Percentiles rank a stretch among this genome's conserved stretches.
Evolutionary conservation across 2,888 invertebrate species (phyloP).

Genomic region (Eupithecia insigniata): DNA sequence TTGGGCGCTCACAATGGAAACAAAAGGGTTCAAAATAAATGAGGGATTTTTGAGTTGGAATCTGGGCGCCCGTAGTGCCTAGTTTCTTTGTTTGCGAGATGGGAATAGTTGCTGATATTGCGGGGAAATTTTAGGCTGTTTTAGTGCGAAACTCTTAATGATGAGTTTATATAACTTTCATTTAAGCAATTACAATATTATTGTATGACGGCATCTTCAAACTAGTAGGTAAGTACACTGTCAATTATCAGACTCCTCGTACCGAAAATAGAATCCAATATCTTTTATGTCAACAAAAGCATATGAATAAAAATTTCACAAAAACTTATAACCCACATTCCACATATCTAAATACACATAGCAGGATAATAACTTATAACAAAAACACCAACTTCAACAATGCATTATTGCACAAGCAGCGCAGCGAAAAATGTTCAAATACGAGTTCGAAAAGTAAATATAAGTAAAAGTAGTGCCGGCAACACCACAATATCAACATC

Average conservation of each 20-base stretch:
- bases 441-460: background rate
- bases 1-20: constrained; percentile 41
- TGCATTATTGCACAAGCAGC: background rate
- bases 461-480: too few relatives aligned
- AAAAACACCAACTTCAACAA: background rate
- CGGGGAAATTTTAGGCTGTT: background rate
- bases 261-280: background rate
- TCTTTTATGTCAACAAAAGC: background rate
- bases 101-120: background rate
- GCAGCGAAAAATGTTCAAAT: background rate
- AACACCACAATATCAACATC: too few relatives aligned
- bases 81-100: constrained; percentile 16
- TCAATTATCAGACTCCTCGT: background rate
- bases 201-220: background rate
- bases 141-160: background rate
- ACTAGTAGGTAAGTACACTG: background rate
- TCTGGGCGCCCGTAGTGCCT: constrained; percentile 15
- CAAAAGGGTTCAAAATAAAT: constrained; percentile 46
- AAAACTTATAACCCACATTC: background rate
- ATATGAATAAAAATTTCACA: background rate
- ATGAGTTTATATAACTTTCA: background rate
- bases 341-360: too few relatives aligned
- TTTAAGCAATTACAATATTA: background rate
- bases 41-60: constrained; percentile 43
- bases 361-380: background rate